Percentiles rank a stretch among this genome's conserved stretches.
Evolutionary conservation across 1,140 invertebrate genomes (phyloP).

Genomic region (Homarus americanus): DNA sequence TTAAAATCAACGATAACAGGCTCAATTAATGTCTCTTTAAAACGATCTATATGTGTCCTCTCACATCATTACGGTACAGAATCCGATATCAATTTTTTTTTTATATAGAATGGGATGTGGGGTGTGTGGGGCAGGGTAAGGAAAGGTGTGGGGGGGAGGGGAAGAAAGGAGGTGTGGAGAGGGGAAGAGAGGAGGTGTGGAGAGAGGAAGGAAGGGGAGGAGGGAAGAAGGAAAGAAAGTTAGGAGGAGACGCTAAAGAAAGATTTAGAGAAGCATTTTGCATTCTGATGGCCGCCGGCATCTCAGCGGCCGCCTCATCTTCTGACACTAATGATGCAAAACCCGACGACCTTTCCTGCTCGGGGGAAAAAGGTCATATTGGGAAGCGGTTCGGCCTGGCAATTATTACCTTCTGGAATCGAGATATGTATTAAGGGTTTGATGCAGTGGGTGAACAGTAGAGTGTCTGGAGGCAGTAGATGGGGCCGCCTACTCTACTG

Average conservation of each 20-base stretch:
- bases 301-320: conserved; percentile 32
- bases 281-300: conserved; percentile 38
- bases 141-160: background rate
- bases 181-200: background rate
- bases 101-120: background rate
- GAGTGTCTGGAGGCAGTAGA: no score
- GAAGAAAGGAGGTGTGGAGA: conserved; percentile 14
- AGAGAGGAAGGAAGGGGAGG: background rate
- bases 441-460: no score
- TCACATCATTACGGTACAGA: background rate
- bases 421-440: no score
- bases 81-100: background rate
- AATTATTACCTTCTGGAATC: conserved; percentile 39
- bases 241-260: background rate
- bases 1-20: conserved; percentile 21
- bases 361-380: conserved; percentile 21
- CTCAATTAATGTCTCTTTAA: conserved; percentile 15
- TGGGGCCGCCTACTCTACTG: no score
- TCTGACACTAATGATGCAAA: conserved; percentile 48
- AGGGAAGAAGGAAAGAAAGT: background rate
- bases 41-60: conserved; percentile 16
- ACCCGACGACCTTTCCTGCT: conserved; percentile 22
- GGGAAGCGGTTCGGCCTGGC: conserved; percentile 14
- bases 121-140: background rate
- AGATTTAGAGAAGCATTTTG: conserved; percentile 50